Percentiles rank a stretch among this genome's conserved stretches.
These are phyloP conservation scores for Vanacampus margaritifer DNA, from an alignment of 2,113 vertebrate species.

Conservation along the genomic window DNA sequence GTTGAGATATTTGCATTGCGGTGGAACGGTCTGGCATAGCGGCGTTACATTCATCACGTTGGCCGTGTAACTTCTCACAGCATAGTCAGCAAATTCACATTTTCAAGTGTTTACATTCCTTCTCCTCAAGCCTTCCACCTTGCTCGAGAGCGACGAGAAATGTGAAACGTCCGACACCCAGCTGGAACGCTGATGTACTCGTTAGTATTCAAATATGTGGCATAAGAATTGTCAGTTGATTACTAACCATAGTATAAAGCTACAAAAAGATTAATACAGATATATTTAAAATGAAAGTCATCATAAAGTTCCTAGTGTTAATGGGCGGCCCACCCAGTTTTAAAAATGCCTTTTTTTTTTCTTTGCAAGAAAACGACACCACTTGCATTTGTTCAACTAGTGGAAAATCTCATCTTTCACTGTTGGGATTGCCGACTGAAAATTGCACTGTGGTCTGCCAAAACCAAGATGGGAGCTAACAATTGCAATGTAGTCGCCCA, in stretches of 20 bases:
- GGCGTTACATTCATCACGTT: slow-evolving; percentile 49
- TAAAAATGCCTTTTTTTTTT: background rate
- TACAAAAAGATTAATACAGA: no score
- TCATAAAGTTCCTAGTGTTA: background rate
- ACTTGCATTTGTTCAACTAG: background rate
- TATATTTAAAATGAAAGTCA: background rate
- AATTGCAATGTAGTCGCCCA: background rate
- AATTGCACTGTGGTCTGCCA: background rate
- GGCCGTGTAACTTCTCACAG: slow-evolving; percentile 31
- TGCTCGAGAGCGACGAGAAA: slow-evolving; percentile 3
- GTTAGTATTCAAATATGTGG: background rate
- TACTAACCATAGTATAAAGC: background rate
- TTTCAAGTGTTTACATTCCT: slow-evolving; percentile 31
- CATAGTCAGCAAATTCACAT: slow-evolving; percentile 35
- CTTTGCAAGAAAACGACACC: background rate
- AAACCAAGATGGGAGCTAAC: background rate
- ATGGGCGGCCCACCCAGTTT: background rate
- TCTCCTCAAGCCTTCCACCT: slow-evolving; percentile 12
- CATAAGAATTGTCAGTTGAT: background rate
- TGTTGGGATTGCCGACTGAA: background rate
- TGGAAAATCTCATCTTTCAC: slow-evolving; percentile 5
- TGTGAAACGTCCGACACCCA: slow-evolving; percentile 4
- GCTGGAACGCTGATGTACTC: background rate
- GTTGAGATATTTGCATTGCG: slow-evolving; percentile 5
- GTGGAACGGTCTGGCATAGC: slow-evolving; percentile 25